phyloP scores from a whole-genome alignment of 2,888 invertebrate genomes.

The Eremobia ochroleuca region DNA sequence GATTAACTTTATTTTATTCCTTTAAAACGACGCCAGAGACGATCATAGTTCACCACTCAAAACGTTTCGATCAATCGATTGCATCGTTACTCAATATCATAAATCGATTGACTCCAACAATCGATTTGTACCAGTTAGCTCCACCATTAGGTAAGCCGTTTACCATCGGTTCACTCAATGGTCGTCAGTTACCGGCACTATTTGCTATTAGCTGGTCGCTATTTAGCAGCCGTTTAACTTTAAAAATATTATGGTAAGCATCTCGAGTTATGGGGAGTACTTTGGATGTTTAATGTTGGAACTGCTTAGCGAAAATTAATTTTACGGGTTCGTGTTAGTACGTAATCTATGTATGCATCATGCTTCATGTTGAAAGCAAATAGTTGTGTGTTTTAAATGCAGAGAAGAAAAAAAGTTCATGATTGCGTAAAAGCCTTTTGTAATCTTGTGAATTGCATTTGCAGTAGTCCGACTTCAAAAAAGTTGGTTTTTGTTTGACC shows the following conservation, averaged over 20 bases:
- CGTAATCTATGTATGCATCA: neutral
- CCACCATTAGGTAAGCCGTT: conserved; percentile 56
- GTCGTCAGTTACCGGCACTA: conserved; percentile 47
- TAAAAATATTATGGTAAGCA: conserved; percentile 48
- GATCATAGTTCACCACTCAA: conserved; percentile 11
- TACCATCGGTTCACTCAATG: conserved; percentile 43
- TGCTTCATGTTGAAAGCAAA: neutral
- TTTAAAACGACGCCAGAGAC: conserved; percentile 11
- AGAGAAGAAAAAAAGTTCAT: neutral
- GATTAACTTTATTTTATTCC: neutral
- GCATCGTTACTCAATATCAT: conserved; percentile 28
- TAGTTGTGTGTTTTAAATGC: neutral
- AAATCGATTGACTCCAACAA: conserved; percentile 57
- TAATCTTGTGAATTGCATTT: neutral
- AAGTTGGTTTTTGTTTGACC: neutral
- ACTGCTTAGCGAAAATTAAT: conserved; percentile 23
- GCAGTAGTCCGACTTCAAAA: neutral
- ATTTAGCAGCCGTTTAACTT: conserved; percentile 47
- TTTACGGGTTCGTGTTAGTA: neutral
- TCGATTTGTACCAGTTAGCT: conserved; percentile 52
- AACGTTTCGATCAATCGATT: conserved; percentile 32
- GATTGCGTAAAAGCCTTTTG: neutral
- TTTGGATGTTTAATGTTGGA: conserved; percentile 5
- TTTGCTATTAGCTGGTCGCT: conserved; percentile 40
- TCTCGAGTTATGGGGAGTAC: conserved; percentile 25